phyloP scores from a whole-genome alignment of 92 coral and sea anemone genomes.

The Bergia sp. region DNA sequence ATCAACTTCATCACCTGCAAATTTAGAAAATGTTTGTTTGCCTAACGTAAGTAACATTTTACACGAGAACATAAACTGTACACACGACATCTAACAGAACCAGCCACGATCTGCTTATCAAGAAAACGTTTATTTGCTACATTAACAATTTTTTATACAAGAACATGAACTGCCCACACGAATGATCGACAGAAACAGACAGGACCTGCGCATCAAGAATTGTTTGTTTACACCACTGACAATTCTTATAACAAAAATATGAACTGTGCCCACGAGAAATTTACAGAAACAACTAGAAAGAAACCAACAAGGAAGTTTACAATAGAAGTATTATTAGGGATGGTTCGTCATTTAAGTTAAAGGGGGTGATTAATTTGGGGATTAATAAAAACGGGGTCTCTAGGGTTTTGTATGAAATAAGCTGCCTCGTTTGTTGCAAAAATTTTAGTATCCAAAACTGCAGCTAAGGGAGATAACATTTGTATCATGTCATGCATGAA shows the following conservation, averaged over 20 bases:
- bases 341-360: too few species aligned
- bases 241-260: not conserved
- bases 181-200: not conserved
- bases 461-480: too few species aligned
- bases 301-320: too few species aligned
- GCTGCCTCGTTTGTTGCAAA: too few species aligned
- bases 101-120: not conserved
- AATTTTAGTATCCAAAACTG: too few species aligned
- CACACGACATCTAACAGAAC: not conserved
- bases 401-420: too few species aligned
- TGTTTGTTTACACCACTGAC: not conserved
- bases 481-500: too few species aligned
- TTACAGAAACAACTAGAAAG: too few species aligned
- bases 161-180: not conserved
- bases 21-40: not conserved
- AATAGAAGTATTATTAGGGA: too few species aligned
- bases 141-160: not conserved
- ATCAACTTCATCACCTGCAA: conserved; percentile 72
- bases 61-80: not conserved
- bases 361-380: too few species aligned
- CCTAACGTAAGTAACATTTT: not conserved
- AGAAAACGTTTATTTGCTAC: not conserved
- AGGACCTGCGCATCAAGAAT: not conserved
- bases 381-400: too few species aligned
- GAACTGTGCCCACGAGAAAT: not conserved